phyloP scores from a whole-genome alignment of 1,140 invertebrate species.

The Tigriopus japonicus region DNA sequence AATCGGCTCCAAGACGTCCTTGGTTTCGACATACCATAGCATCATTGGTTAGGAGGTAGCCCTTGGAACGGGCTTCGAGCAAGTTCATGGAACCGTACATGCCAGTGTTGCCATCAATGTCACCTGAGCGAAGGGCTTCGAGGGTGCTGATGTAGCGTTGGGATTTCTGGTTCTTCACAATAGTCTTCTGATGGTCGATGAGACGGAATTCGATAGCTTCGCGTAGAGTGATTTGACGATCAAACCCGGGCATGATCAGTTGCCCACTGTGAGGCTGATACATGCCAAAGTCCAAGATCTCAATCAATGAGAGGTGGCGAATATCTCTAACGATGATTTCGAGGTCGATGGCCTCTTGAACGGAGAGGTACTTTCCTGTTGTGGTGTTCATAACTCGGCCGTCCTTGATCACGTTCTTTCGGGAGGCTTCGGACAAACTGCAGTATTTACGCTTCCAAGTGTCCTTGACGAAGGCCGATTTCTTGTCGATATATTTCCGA shows the following conservation, averaged over 20 bases:
- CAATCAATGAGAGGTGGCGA: constrained; percentile 53
- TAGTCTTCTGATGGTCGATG: constrained; percentile 55
- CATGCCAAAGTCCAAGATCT: constrained; percentile 58
- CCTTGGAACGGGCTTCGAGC: constrained; percentile 63
- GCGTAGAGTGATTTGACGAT: constrained; percentile 51
- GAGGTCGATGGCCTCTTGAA: constrained; percentile 12
- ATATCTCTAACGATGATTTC: constrained; percentile 19
- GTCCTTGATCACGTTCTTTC: constrained; percentile 14
- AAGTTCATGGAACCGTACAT: constrained; percentile 41
- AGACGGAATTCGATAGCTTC: constrained; percentile 55
- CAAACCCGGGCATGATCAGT: constrained; percentile 61
- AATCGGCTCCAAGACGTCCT: no score
- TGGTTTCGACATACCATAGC: constrained; percentile 44
- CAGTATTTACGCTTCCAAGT: constrained; percentile 14
- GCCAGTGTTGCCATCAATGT: constrained; percentile 39
- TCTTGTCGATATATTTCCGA: constrained; percentile 14
- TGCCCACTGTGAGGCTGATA: constrained; percentile 47
- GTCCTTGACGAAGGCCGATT: constrained; percentile 13
- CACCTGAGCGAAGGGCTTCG: constrained; percentile 23
- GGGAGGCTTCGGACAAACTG: constrained; percentile 10
- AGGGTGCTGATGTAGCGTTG: constrained; percentile 14
- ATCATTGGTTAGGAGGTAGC: constrained; percentile 67
- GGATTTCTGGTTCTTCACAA: constrained; percentile 41
- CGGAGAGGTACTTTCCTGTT: background rate
- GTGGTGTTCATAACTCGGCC: constrained; percentile 12